Conservation (phyloP, 2,797 vertebrate genomes). For the Notamacropus eugenii region DNA sequence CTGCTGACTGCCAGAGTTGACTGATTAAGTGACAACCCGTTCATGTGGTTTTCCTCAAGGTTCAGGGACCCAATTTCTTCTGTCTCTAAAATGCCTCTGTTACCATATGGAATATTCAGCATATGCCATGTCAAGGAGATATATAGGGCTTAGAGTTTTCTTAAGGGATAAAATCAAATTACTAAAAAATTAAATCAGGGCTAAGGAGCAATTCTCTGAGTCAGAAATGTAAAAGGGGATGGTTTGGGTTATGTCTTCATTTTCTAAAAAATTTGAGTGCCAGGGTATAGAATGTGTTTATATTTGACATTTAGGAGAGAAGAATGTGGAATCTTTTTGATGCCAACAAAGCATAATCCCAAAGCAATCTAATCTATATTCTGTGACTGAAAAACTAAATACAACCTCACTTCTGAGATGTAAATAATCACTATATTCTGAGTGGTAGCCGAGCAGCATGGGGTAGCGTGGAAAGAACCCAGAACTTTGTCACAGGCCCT, state of each 20-base stretch:
- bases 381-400: not conserved
- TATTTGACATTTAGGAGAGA: not conserved
- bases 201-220: not conserved
- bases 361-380: not conserved
- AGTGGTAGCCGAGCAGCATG: not conserved
- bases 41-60: not conserved
- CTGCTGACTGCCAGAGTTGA: not conserved
- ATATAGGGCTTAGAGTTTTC: not conserved
- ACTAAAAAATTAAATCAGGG: not conserved
- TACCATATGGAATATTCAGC: not conserved
- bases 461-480: not conserved
- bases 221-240: not conserved
- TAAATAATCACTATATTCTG: not conserved
- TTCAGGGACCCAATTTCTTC: not conserved
- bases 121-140: not conserved
- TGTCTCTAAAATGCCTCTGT: not conserved
- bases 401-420: not conserved
- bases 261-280: not conserved
- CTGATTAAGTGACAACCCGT: not conserved
- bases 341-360: not conserved
- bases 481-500: not conserved
- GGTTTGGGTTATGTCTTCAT: not conserved
- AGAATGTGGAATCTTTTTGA: not conserved
- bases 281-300: not conserved
- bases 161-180: not conserved